Base-by-base conservation (phyloP, 2,888 invertebrate genomes). In the Zygogramma bicolorata region DNA sequence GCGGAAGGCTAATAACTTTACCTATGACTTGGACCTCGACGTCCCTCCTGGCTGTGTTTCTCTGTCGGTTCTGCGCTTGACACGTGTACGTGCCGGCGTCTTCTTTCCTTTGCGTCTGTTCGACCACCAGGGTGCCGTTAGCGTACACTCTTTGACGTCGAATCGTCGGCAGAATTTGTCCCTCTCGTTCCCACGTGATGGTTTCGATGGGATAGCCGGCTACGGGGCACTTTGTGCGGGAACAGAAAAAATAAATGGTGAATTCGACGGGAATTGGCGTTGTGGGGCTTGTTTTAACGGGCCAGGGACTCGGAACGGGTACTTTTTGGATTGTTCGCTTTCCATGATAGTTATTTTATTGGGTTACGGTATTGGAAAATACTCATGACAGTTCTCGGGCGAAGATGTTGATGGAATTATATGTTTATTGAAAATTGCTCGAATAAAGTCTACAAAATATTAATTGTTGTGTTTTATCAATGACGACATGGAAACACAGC, bases 71-170 rank as follows among this genome's bases (percentile, higher is more conserved):
- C 76, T 93, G 92, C 0, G 97, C 97, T 82, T 94, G 94, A 86
- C 97, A 97, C 60, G 95, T 95, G 88, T 97, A 97, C 10, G 94
- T 93, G 65, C 97, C 97, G 8, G 94, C 95, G 86, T 97, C 97
- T 82, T 94, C 94, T 60, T 90, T 90, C 65, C 95, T 90, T 86
- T 96, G 96, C 61, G 97, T 94, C 84, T 94, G 94, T 84, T 94
- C 94, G 71, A 97, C 94, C 70, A 94, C 92, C 77, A 97, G 88
- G 8, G 96, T 96, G 40, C 97, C 97, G 84, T 97, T 96, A 29
- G 93, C 90, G 81, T 95, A 95, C 77, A 95, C 95, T 79, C 94
- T 92, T 86, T 97, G 97, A 67, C 96, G 90, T n/a, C 96, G 91
- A 87, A 95, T 97, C 75, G 95, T 91, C 5, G 97, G 97, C 65